Evolutionary conservation across 2,797 vertebrate genomes (phyloP).

Genomic region (Phoeniculus purpureus): DNA sequence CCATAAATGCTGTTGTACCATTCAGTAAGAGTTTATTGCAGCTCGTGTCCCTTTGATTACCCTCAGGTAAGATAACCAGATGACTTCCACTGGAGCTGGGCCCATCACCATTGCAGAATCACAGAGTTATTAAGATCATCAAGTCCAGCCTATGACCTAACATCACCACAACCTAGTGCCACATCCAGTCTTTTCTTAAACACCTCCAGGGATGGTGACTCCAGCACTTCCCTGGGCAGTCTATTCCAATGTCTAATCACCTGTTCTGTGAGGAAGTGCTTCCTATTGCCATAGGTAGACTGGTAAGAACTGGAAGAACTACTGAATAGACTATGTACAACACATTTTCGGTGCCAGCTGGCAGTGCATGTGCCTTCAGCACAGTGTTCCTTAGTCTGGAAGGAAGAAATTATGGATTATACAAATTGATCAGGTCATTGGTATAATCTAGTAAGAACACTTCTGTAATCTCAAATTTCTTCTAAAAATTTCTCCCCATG

Average conservation of each 20-base stretch:
- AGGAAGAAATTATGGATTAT: background rate
- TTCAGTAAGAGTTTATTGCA: background rate
- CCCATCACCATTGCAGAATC: background rate
- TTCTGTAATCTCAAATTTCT: background rate
- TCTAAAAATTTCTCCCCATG: background rate
- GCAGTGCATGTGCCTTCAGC: rapidly evolving
- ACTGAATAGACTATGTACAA: rapidly evolving
- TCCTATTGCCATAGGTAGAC: background rate
- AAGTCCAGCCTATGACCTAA: no score
- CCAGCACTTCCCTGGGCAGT: no score
- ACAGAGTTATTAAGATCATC: no score
- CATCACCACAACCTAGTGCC: no score
- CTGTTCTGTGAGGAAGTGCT: no score
- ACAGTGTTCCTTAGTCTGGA: background rate
- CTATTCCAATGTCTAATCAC: no score
- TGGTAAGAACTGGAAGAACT: background rate
- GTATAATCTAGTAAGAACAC: background rate
- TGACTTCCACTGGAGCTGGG: background rate
- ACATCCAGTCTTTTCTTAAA: no score
- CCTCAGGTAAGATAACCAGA: background rate
- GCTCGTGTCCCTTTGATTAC: background rate
- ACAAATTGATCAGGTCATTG: background rate
- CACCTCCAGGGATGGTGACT: no score
- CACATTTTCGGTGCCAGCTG: rapidly evolving
- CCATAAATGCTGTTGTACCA: background rate